Percentiles rank a stretch among this genome's conserved stretches.
phyloP scores from a whole-genome alignment of 2,113 vertebrate genomes.

The Brachypodius melanocephalos region DNA sequence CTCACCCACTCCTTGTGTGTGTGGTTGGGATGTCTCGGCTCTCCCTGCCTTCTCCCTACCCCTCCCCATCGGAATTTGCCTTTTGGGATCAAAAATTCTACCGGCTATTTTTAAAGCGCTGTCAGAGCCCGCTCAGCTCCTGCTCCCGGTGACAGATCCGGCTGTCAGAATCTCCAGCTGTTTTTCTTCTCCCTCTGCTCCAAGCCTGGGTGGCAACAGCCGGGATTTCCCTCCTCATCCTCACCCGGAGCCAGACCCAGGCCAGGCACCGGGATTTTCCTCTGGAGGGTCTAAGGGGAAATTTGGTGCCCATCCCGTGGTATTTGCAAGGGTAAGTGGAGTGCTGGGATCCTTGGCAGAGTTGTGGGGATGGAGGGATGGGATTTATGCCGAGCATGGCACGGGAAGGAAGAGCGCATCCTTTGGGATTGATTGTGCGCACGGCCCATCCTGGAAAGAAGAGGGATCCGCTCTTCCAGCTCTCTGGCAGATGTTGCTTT shows the following conservation, averaged over 20 bases:
- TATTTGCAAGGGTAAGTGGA: not conserved
- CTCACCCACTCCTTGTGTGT: fast-evolving
- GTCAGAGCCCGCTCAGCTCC: not conserved
- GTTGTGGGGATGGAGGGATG: not conserved
- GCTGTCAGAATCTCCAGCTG: constrained; percentile 36
- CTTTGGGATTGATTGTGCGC: not conserved
- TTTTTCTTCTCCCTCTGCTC: not conserved
- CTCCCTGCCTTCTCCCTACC: not conserved
- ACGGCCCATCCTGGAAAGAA: fast-evolving
- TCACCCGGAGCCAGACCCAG: not conserved
- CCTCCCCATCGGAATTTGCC: not conserved
- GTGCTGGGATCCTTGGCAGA: not conserved
- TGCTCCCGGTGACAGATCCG: not conserved
- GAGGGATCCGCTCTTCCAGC: not conserved
- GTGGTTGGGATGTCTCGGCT: not conserved
- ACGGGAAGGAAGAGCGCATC: not conserved
- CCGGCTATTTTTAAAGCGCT: constrained; percentile 47
- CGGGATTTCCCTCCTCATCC: not conserved
- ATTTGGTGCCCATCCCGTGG: not conserved
- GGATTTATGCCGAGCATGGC: fast-evolving
- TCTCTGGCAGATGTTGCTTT: not conserved
- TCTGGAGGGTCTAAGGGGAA: not conserved
- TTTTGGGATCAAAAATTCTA: constrained; percentile 23
- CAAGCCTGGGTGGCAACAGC: not conserved
- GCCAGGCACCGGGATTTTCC: fast-evolving